These are phyloP conservation scores for Lithodes maja DNA, from an alignment of 2,888 invertebrate genomes.

Conservation along the genomic window DNA sequence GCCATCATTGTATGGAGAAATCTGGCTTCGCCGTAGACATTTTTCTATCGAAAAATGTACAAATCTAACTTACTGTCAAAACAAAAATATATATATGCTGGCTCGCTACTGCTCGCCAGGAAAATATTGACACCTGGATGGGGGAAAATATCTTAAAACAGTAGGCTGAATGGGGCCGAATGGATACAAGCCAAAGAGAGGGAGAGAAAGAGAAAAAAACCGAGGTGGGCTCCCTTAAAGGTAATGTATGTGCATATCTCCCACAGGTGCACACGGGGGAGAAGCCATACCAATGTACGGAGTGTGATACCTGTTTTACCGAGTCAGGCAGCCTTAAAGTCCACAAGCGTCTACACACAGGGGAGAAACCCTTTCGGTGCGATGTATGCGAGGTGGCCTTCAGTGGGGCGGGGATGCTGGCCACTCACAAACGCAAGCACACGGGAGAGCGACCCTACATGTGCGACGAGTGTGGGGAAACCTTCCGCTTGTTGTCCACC, in stretches of 20 bases:
- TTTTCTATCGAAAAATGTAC: too few relatives aligned
- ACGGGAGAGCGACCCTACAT: slow-evolving; percentile 62
- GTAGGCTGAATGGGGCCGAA: too few relatives aligned
- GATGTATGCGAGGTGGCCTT: slow-evolving; percentile 57
- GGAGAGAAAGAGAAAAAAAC: too few relatives aligned
- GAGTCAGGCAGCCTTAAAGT: slow-evolving; percentile 58
- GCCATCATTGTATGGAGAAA: too few relatives aligned
- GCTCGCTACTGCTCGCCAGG: too few relatives aligned
- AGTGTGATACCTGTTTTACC: slow-evolving; percentile 52
- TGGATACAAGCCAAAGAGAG: too few relatives aligned
- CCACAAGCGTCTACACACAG: slow-evolving; percentile 57
- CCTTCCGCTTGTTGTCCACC: slow-evolving; percentile 54
- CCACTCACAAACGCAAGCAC: slow-evolving; percentile 60
- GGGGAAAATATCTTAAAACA: too few relatives aligned
- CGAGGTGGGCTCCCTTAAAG: too few relatives aligned
- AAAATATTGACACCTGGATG: too few relatives aligned
- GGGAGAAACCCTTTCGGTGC: slow-evolving; percentile 60
- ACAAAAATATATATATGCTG: too few relatives aligned
- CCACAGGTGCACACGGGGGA: slow-evolving; percentile 59
- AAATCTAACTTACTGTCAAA: too few relatives aligned
- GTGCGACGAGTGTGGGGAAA: slow-evolving; percentile 53
- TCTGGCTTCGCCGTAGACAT: too few relatives aligned
- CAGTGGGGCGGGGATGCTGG: slow-evolving; percentile 57
- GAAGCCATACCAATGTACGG: slow-evolving; percentile 55
- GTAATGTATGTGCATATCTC: neutral